Percentiles rank a stretch among this genome's conserved stretches.
Evolutionary conservation across 2,797 vertebrate genomes (phyloP).

Genomic region (Urosaurus nigricauda): DNA sequence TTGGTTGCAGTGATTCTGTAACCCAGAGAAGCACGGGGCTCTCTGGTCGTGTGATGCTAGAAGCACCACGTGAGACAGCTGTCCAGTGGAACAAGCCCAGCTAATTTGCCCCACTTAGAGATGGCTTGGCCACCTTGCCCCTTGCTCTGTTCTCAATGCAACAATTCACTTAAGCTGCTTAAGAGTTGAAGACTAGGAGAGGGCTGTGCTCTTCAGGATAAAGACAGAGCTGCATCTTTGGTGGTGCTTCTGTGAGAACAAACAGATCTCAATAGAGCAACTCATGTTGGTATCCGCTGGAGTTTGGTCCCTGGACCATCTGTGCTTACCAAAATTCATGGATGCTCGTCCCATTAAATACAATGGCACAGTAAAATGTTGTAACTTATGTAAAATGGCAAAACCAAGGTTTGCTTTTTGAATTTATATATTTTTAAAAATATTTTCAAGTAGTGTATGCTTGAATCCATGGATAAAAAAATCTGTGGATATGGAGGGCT

Average conservation of each 20-base stretch:
- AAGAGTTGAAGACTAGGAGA: constrained; percentile 45
- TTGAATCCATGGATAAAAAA: too few relatives aligned
- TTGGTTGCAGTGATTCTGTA: constrained; percentile 34
- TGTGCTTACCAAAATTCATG: too few relatives aligned
- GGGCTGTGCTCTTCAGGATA: constrained; percentile 22
- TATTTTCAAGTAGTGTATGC: too few relatives aligned
- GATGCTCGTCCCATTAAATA: too few relatives aligned
- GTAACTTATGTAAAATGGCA: too few relatives aligned
- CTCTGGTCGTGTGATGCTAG: constrained; percentile 34
- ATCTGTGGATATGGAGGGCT: too few relatives aligned
- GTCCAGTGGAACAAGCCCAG: constrained; percentile 52
- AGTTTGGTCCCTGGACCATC: too few relatives aligned
- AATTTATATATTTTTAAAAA: too few relatives aligned
- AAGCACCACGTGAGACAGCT: constrained; percentile 57
- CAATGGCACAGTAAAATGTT: too few relatives aligned
- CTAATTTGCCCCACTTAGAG: constrained; percentile 52
- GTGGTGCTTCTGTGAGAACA: background rate
- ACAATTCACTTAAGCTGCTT: constrained; percentile 63
- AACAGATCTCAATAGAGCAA: background rate
- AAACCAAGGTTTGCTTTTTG: too few relatives aligned
- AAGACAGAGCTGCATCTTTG: constrained; percentile 16
- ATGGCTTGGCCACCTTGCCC: constrained; percentile 59
- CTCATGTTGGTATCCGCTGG: too few relatives aligned
- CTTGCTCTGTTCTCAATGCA: constrained; percentile 52
- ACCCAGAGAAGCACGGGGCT: constrained; percentile 11